A percentile compares a stretch with the other conserved stretches of the same genome.
phyloP scores from a whole-genome alignment of 2,888 invertebrate species.

The Dryomyza anilis region DNA sequence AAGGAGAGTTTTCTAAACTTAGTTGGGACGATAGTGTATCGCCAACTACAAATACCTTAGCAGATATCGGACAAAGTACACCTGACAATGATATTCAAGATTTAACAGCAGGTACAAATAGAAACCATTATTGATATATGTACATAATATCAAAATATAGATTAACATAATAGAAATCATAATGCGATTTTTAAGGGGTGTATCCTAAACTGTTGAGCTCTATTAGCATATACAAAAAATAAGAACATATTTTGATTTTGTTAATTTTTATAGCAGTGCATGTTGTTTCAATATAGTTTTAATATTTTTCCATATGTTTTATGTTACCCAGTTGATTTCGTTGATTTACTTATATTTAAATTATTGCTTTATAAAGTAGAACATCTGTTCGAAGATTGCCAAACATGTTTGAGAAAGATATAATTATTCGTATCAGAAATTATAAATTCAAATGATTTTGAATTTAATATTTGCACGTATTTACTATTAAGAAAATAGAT shows the following conservation, averaged over 20 bases:
- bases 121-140: background rate
- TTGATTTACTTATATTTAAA: too few species aligned
- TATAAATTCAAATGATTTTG: too few species aligned
- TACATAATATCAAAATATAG: background rate
- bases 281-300: slow-evolving; percentile 1
- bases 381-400: too few species aligned
- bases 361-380: too few species aligned
- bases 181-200: background rate
- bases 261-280: slow-evolving; percentile 3
- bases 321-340: too few species aligned
- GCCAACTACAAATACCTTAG: slow-evolving; percentile 56
- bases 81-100: slow-evolving; percentile 61
- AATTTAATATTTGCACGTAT: too few species aligned
- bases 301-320: background rate
- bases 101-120: slow-evolving; percentile 55
- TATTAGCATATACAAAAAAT: slow-evolving; percentile 50
- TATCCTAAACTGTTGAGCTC: slow-evolving; percentile 54
- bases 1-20: slow-evolving; percentile 60
- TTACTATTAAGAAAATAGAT: too few species aligned
- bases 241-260: slow-evolving; percentile 7
- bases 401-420: too few species aligned
- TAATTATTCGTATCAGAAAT: too few species aligned
- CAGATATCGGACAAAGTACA: slow-evolving; percentile 58
- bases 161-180: background rate
- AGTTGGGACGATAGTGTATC: slow-evolving; percentile 62